Percentiles rank a stretch among this genome's conserved stretches.
These are phyloP conservation scores for Crocidura indochinensis DNA, from an alignment of 2,797 vertebrate species.

Conservation along the genomic window DNA sequence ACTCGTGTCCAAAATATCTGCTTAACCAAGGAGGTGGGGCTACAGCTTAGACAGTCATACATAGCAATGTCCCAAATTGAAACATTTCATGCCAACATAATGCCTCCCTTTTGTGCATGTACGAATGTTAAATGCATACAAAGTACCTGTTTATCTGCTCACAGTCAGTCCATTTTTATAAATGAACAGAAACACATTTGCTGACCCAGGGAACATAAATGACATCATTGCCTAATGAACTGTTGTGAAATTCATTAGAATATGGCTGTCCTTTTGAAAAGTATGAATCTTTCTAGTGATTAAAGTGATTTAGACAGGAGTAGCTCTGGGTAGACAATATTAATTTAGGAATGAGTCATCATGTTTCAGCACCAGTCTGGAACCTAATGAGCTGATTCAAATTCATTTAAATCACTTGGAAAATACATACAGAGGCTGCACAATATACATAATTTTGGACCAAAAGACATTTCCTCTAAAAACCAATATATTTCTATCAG, in stretches of 20 bases:
- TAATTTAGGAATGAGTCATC: conserved; percentile 91
- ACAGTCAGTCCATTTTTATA: conserved; percentile 80
- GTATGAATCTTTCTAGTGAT: conserved; percentile 85
- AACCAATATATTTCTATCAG: conserved; percentile 78
- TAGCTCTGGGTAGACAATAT: conserved; percentile 89
- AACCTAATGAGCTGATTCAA: conserved; percentile 90
- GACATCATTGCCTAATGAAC: conserved; percentile 87
- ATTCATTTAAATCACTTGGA: conserved; percentile 90
- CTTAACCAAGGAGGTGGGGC: conserved; percentile 32
- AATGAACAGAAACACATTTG: conserved; percentile 74
- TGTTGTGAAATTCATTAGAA: conserved; percentile 87
- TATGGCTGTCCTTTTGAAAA: conserved; percentile 83
- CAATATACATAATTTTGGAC: conserved; percentile 79
- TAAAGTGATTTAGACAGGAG: conserved; percentile 89
- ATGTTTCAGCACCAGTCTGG: conserved; percentile 87
- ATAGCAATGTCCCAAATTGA: neutral
- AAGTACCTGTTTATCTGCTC: conserved; percentile 77
- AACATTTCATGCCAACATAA: conserved; percentile 71
- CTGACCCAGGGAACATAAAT: conserved; percentile 87
- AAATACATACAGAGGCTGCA: conserved; percentile 83
- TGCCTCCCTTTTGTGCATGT: conserved; percentile 7
- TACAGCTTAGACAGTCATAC: conserved; percentile 73
- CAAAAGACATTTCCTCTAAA: conserved; percentile 77
- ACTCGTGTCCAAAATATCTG: conserved; percentile 76
- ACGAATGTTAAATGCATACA: conserved; percentile 66